phyloP scores from a whole-genome alignment of 2,888 invertebrate species.

The Acronicta alni region DNA sequence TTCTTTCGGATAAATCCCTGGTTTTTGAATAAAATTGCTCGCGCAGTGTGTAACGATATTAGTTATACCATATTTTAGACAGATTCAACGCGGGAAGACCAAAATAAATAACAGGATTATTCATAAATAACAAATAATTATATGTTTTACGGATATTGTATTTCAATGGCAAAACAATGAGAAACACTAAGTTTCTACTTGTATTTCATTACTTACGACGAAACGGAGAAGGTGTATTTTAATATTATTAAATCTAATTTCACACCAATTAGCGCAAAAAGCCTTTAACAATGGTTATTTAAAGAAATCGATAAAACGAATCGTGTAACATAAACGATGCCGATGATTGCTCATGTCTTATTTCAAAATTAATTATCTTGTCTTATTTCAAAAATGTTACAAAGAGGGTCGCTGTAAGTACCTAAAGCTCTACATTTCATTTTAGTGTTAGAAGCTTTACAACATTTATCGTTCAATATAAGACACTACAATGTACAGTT shows the following conservation, averaged over 20 bases:
- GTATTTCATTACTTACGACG: conserved; percentile 16
- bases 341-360: conserved; percentile 4
- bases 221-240: too few relatives aligned
- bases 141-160: not conserved
- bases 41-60: conserved; percentile 38
- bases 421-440: conserved; percentile 1
- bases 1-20: conserved; percentile 59
- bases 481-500: conserved; percentile 8
- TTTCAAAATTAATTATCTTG: not conserved
- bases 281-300: conserved; percentile 23
- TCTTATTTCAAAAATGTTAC: too few relatives aligned
- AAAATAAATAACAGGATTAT: conserved; percentile 11
- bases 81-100: conserved; percentile 12
- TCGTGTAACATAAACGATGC: conserved; percentile 9
- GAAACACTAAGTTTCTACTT: conserved; percentile 1
- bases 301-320: conserved; percentile 16
- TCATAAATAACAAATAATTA: not conserved
- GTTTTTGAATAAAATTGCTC: conserved; percentile 49
- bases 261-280: conserved; percentile 36
- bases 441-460: conserved; percentile 2
- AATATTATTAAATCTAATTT: conserved; percentile 37
- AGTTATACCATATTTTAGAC: conserved; percentile 30
- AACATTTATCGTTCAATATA: conserved; percentile 15
- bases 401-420: too few relatives aligned
- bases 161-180: conserved; percentile 8